Evolutionary conservation across 2,888 invertebrate species (phyloP), one percentile per base, ranked within the genome.

Genomic region (Callyntrura sp.): DNA sequence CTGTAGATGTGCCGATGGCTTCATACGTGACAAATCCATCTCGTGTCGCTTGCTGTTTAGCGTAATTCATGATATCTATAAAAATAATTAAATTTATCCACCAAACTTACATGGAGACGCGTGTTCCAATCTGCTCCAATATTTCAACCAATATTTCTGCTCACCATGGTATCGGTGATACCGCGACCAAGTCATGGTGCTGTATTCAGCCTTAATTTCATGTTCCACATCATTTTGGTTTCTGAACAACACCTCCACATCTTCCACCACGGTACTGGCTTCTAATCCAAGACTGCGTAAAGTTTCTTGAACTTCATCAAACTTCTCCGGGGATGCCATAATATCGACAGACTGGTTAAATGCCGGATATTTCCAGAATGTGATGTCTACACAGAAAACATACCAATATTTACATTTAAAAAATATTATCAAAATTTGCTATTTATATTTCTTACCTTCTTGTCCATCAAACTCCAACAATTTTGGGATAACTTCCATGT

Each of bases 111-210:
- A 25, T 17, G 43, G 25, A n/a, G 28, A 55, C 51, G 14, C n/a
- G 8, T 8, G 6, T 45, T 11, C 1, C 17, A 9, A 78, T 4
- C 9, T 65, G 65, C 28, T n/a, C n/a, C 45, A 43, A 93, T n/a
- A 28, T n/a, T 23, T 11, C 1, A 2, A 43, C 5, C 2, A 5
- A 5, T 43, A 20, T 25, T 83, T 23, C 45, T 43, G 35, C 65
- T n/a, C n/a, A 90, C 90, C 94, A 95, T 95, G 85, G 70, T 93
- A 93, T 48, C 93, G 91, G 86, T 93, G 93, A 85, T 94, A 94
- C 14, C 88, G 79, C 35, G 89, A 85, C 93, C 93, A 94, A 23
- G 91, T 93, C 91, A 94, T 90, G 25, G 90, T 82, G 43, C 17
- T 17, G 1, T 45, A 85, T 65, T 85, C 51, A 86, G 73, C 94